Evolutionary conservation across 37 sponge, comb jelly and placozoan genomes (phyloP).

Genomic region (Tethya wilhelma): DNA sequence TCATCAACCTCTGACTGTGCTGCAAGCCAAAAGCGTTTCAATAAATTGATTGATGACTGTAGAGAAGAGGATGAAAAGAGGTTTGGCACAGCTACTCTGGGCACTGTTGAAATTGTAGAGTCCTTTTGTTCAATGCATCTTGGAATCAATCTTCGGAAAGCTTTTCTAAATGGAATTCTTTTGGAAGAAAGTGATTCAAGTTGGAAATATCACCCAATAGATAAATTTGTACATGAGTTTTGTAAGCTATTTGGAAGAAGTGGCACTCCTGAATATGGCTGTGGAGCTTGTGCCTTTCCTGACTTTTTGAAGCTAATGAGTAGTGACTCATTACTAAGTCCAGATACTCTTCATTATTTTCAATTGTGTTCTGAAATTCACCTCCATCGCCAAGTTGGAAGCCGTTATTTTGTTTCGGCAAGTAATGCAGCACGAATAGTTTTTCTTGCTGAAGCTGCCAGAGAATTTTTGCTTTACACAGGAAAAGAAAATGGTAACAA

Average conservation of each 20-base stretch:
- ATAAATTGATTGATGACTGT: constrained; percentile 11
- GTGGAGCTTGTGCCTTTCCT: constrained; percentile 20
- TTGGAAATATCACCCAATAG: neutral
- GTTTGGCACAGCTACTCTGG: constrained; percentile 23
- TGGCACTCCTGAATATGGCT: constrained; percentile 55
- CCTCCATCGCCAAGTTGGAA: constrained; percentile 42
- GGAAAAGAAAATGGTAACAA: constrained; percentile 25
- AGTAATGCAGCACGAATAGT: constrained; percentile 33
- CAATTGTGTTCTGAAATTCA: neutral
- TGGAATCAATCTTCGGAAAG: too few relatives aligned
- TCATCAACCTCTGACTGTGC: too few relatives aligned
- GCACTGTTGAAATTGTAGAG: too few relatives aligned
- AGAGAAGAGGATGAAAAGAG: constrained; percentile 15
- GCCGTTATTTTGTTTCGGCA: constrained; percentile 49
- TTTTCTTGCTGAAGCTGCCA: constrained; percentile 22
- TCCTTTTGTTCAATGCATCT: constrained; percentile 59
- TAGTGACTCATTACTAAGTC: neutral
- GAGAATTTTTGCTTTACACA: constrained; percentile 19
- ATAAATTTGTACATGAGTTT: constrained; percentile 45
- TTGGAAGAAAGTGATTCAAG: constrained; percentile 20
- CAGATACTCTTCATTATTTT: constrained; percentile 8
- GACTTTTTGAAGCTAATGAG: constrained; percentile 11
- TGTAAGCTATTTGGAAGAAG: constrained; percentile 36
- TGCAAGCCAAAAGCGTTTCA: constrained; percentile 19
- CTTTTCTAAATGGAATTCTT: too few relatives aligned